Conservation (phyloP, 1,140 invertebrate genomes). For the Glossosoma conforme region DNA sequence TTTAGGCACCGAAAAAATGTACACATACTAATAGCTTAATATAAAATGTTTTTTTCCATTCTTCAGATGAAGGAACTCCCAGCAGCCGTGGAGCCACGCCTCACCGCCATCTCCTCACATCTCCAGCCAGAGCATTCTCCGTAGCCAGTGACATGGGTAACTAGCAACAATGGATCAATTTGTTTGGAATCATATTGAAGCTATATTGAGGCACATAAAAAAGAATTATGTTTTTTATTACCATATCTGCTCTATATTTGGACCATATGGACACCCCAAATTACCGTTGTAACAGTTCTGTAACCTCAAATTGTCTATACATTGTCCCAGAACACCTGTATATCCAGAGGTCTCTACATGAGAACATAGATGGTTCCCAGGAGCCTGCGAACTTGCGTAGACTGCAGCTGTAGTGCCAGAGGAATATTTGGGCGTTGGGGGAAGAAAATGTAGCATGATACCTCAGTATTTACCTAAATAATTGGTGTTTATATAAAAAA, state of each 20-base stretch:
- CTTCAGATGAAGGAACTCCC: conserved; percentile 21
- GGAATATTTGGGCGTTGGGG: neutral
- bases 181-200: neutral
- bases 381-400: too few relatives aligned
- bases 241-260: neutral
- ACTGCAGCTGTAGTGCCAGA: too few relatives aligned
- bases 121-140: conserved; percentile 12
- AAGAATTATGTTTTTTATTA: neutral
- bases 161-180: neutral
- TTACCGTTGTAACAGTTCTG: neutral
- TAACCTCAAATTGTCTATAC: neutral
- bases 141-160: conserved; percentile 22
- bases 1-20: neutral
- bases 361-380: too few relatives aligned
- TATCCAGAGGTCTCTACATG: too few relatives aligned
- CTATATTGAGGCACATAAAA: neutral
- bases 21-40: neutral
- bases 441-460: neutral
- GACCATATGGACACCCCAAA: neutral
- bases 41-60: neutral
- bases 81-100: conserved; percentile 14
- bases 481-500: neutral
- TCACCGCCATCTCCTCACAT: conserved; percentile 14
- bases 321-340: too few relatives aligned
- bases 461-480: neutral